Evolutionary conservation across 2,888 invertebrate species (phyloP), one percentile per base, ranked within the genome.

Genomic region (Trilocha varians): DNA sequence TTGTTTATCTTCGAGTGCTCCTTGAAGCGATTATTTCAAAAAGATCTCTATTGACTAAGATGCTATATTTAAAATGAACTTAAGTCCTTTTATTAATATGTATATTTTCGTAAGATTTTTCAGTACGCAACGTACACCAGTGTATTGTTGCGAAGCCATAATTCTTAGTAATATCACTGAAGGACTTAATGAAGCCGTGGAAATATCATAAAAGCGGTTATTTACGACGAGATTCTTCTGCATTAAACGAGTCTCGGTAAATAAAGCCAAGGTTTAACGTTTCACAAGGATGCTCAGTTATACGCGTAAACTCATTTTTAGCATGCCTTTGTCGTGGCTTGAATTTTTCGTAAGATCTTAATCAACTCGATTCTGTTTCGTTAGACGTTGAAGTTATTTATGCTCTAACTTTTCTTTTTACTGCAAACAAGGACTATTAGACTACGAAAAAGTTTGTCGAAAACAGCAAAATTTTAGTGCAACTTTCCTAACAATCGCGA

Each of bases 231-330:
- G 62, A 71, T 70, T 68, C 62, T 65, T 73, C 59, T 62, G 61
- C 65, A 67, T 71, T 62, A 65, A 68, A 57, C 57, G 68, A 57
- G 54, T 45, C 49, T 52, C 49, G 55, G 63, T 59, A 61, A 68
- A 72, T 69, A 72, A 67, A 65, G 53, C 54, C 62, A 70, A 68
- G 70, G 69, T 66, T 69, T 67, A 65, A 70, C 62, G 64, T 62
- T 62, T 56, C 62, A 57, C 59, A 58, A 59, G 49, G 52, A 50
- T 55, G 54, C 52, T 42, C 46, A 44, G 48, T 56, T 54, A 58
- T 48, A 52, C 50, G 50, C 52, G 60, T 55, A 54, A 53, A 47
- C 53, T 57, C 49, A 65, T 62, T 63, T 66, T 70, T 59, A 56
- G 55, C 55, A 56, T 56, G 47, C 44, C 59, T 59, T 58, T 56